Percentiles rank a stretch among this genome's conserved stretches.
These are phyloP conservation scores for Ophion ventricosus DNA, from an alignment of 2,888 invertebrate species.

Conservation along the genomic window DNA sequence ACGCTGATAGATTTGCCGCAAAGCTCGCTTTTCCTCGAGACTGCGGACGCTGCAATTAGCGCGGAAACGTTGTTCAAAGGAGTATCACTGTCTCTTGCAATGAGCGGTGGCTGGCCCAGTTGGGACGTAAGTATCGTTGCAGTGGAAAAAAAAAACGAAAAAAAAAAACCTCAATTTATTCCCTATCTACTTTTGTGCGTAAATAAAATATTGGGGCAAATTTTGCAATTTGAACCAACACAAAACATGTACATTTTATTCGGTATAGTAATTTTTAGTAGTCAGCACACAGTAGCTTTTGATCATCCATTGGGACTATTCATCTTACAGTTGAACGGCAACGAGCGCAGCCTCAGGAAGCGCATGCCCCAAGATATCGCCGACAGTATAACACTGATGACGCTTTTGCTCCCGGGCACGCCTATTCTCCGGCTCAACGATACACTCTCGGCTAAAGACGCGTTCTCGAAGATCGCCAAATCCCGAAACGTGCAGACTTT, in stretches of 20 bases:
- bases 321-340: slow-evolving; percentile 74
- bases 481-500: slow-evolving; percentile 86
- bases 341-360: slow-evolving; percentile 70
- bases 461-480: slow-evolving; percentile 82
- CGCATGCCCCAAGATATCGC: slow-evolving; percentile 82
- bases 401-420: slow-evolving; percentile 91
- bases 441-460: slow-evolving; percentile 74
- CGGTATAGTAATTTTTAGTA: background rate
- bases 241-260: background rate
- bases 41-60: slow-evolving; percentile 70
- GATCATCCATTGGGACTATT: background rate
- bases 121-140: slow-evolving; percentile 83
- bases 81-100: slow-evolving; percentile 67
- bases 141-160: background rate
- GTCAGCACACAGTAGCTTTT: too few species aligned
- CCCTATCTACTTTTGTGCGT: background rate
- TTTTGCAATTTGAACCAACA: too few species aligned
- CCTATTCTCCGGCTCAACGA: slow-evolving; percentile 85
- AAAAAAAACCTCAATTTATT: background rate
- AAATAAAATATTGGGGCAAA: too few species aligned
- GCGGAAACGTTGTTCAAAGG: slow-evolving; percentile 71
- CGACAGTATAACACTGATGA: slow-evolving; percentile 87
- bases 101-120: slow-evolving; percentile 82
- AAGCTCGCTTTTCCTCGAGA: slow-evolving; percentile 74
- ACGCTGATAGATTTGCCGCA: slow-evolving; percentile 78